These are phyloP conservation scores for Barnardius zonarius DNA, from an alignment of 2,113 vertebrate species.

Conservation along the genomic window DNA sequence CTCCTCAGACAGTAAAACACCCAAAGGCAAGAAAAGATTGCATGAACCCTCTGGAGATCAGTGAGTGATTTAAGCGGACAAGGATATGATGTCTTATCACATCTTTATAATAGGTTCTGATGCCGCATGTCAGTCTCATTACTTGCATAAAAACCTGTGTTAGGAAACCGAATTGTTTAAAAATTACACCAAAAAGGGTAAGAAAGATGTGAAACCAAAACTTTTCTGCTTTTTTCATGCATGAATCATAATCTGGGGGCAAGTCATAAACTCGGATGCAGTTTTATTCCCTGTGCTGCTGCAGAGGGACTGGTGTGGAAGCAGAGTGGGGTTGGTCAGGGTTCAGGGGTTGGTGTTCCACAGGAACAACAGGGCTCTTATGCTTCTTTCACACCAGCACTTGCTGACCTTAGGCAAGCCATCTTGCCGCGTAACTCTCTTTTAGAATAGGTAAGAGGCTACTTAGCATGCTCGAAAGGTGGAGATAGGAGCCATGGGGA, in stretches of 20 bases:
- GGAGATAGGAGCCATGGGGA: background rate
- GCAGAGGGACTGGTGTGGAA: background rate
- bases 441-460: background rate
- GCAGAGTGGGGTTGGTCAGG: accelerated
- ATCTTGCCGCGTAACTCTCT: background rate
- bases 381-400: background rate
- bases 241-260: background rate
- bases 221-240: background rate
- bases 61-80: background rate
- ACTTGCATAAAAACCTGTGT: background rate
- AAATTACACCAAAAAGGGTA: background rate
- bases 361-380: background rate
- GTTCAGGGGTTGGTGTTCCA: background rate
- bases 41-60: background rate
- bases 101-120: background rate
- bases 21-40: background rate
- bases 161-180: background rate
- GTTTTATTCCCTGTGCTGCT: background rate
- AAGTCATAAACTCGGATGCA: background rate
- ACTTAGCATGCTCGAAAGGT: background rate
- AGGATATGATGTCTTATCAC: background rate
- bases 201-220: background rate
- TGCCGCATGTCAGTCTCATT: background rate
- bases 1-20: background rate
- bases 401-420: background rate